Evolutionary conservation across 2,113 vertebrate genomes (phyloP).

Genomic region (Rhineura floridana): DNA sequence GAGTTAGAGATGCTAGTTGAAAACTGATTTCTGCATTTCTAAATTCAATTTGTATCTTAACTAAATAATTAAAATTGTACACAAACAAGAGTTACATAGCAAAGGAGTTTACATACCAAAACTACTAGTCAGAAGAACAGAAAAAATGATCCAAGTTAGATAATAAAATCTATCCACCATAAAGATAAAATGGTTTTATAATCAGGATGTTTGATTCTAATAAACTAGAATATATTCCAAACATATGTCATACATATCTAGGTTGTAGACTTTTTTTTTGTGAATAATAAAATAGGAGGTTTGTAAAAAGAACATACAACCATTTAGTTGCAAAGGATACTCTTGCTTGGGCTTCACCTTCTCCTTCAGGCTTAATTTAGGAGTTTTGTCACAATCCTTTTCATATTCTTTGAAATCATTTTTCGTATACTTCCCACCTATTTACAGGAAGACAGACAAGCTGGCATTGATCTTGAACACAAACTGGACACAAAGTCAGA

Average conservation of each 20-base stretch:
- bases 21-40: not conserved
- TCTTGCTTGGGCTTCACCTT: constrained; percentile 90
- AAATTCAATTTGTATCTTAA: not conserved
- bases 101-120: not conserved
- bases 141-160: not conserved
- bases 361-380: constrained; percentile 91
- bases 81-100: not conserved
- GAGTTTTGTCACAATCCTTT: constrained; percentile 82
- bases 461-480: not conserved
- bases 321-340: constrained; percentile 84
- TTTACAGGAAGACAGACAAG: constrained; percentile 41
- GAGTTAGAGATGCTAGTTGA: not conserved
- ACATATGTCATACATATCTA: not conserved
- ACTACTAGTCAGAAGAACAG: not conserved
- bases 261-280: not conserved
- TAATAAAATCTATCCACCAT: not conserved
- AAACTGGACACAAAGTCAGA: not conserved
- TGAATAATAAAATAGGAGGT: not conserved
- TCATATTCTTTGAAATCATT: constrained; percentile 97
- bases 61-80: not conserved
- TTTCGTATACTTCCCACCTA: constrained; percentile 93
- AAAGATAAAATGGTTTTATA: not conserved
- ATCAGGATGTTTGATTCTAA: not conserved
- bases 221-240: not conserved
- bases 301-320: not conserved